A percentile compares a stretch with the other conserved stretches of the same genome.
phyloP scores from a whole-genome alignment of 1,140 invertebrate species.

The Drosophila pseudoobscura region DNA sequence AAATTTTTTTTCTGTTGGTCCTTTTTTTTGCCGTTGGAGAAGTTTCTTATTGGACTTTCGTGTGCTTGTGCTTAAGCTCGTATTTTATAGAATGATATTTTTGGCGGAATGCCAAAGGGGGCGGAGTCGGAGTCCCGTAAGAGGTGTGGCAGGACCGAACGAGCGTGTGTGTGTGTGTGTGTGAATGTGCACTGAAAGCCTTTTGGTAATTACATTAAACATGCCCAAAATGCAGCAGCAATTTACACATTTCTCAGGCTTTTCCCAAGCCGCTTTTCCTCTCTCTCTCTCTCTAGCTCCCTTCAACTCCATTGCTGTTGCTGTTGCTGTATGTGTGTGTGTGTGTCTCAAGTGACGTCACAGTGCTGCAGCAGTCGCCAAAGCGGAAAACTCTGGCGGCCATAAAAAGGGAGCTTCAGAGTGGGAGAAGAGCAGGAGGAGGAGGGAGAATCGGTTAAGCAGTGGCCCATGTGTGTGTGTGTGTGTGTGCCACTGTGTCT shows the following conservation, averaged over 20 bases:
- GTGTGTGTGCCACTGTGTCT: conserved; percentile 10
- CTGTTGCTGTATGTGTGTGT: conserved; percentile 10
- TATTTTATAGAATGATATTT: conserved; percentile 82
- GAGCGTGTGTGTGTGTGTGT: conserved; percentile 30
- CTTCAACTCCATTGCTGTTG: conserved; percentile 18
- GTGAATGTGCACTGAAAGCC: conserved; percentile 74
- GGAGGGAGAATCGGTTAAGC: conserved; percentile 60
- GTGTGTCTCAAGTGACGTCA: conserved; percentile 48
- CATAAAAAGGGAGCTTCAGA: conserved; percentile 52
- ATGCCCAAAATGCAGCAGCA: conserved; percentile 79
- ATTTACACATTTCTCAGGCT: conserved; percentile 65
- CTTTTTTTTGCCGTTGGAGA: conserved; percentile 24
- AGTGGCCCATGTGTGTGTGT: conserved; percentile 12
- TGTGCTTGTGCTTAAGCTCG: conserved; percentile 71
- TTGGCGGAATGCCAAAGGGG: conserved; percentile 62
- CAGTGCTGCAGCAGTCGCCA: conserved; percentile 48
- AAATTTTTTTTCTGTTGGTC: conserved; percentile 39
- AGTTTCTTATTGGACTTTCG: conserved; percentile 79
- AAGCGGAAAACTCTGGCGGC: conserved; percentile 67
- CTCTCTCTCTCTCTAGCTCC: background rate
- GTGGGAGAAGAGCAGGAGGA: conserved; percentile 18
- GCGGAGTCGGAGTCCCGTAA: conserved; percentile 1
- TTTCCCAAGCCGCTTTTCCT: conserved; percentile 1
- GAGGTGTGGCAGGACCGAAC: no score
- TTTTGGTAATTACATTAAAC: conserved; percentile 82